Conservation (phyloP, 2,888 invertebrate genomes). For the Eupithecia exiguata region DNA sequence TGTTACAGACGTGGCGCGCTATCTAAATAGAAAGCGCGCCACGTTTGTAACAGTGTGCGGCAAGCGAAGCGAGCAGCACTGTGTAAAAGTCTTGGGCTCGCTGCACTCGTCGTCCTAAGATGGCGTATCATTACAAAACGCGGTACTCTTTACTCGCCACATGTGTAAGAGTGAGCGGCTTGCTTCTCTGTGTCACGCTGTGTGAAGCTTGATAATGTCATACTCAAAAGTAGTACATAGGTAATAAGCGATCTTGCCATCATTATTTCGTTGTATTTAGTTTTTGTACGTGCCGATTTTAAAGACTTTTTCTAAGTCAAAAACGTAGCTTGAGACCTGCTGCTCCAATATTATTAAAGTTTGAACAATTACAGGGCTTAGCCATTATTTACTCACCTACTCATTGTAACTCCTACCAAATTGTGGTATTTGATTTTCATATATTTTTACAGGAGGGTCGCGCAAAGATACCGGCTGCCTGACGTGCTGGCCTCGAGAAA, state of each 20-base stretch:
- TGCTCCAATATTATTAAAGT: not conserved
- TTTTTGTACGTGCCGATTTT: not conserved
- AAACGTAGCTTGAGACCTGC: not conserved
- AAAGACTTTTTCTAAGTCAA: not conserved
- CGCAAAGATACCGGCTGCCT: not conserved
- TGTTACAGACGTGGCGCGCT: no score
- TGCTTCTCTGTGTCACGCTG: no score
- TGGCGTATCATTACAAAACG: not conserved
- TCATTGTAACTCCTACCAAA: not conserved
- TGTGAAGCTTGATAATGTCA: not conserved
- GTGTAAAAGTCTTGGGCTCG: not conserved
- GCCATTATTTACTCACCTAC: not conserved
- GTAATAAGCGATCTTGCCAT: not conserved
- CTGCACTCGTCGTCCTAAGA: not conserved
- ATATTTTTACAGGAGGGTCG: not conserved
- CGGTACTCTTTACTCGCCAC: not conserved
- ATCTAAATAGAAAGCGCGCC: slow-evolving; percentile 74
- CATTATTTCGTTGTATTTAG: not conserved
- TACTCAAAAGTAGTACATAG: not conserved
- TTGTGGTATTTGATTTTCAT: not conserved
- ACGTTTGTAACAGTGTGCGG: no score
- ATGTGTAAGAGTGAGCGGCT: not conserved
- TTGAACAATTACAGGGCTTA: not conserved
- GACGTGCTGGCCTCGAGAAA: slow-evolving; percentile 4
- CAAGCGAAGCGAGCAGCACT: not conserved